phyloP scores from a whole-genome alignment of 2,113 vertebrate genomes.

The Oncorhynchus gorbuscha region DNA sequence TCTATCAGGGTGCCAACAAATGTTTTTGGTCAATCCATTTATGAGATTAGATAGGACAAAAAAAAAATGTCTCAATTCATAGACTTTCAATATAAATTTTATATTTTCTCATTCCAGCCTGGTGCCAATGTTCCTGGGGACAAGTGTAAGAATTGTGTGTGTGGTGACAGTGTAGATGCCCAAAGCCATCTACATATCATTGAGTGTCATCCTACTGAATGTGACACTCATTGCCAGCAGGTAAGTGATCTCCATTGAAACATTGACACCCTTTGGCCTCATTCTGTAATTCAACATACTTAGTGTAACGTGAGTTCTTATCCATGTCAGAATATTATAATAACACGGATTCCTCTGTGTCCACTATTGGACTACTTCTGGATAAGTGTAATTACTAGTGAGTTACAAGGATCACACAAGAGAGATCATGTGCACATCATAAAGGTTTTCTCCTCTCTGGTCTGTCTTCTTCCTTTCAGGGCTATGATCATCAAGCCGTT shows the following conservation, averaged over 20 bases:
- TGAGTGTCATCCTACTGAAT: conserved; percentile 64
- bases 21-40: too few species aligned
- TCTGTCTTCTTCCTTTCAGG: conserved; percentile 61
- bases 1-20: too few species aligned
- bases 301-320: background rate
- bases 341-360: background rate
- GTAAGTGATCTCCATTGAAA: conserved; percentile 38
- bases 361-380: background rate
- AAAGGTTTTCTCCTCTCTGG: too few species aligned
- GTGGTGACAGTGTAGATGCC: conserved; percentile 59
- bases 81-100: background rate
- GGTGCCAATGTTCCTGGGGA: conserved; percentile 33
- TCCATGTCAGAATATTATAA: background rate
- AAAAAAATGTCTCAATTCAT: background rate
- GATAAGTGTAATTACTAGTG: too few species aligned
- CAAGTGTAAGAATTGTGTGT: conserved; percentile 74
- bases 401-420: background rate
- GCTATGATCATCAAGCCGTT: conserved; percentile 55
- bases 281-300: background rate
- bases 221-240: conserved; percentile 66
- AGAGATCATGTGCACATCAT: background rate
- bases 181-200: conserved; percentile 39
- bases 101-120: conserved; percentile 41
- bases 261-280: too few species aligned
- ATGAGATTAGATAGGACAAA: background rate